Conservation (phyloP, 1,140 invertebrate species). For the Physella acuta region DNA sequence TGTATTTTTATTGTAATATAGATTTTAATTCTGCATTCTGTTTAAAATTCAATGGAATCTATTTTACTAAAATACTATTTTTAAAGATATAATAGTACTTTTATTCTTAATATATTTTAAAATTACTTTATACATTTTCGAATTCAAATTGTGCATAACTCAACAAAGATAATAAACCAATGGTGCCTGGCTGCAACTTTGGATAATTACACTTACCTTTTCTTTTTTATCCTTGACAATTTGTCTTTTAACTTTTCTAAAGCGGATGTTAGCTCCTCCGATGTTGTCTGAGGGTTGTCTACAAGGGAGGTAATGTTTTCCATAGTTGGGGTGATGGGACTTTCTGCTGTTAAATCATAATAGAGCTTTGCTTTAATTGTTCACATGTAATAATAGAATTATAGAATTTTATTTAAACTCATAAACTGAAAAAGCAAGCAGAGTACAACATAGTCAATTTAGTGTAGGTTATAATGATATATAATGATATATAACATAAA, state of each 20-base stretch:
- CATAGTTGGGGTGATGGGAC: neutral
- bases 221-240: constrained; percentile 1
- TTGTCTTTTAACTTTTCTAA: neutral
- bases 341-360: neutral
- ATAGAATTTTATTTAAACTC: neutral
- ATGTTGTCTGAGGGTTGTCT: constrained; percentile 4
- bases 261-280: neutral
- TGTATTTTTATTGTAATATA: no score
- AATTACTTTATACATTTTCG: no score
- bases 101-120: no score
- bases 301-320: neutral
- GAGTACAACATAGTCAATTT: neutral
- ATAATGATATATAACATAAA: neutral
- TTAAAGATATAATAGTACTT: no score
- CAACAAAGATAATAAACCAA: no score
- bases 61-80: no score
- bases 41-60: no score
- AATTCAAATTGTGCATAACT: no score
- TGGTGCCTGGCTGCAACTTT: no score
- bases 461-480: neutral
- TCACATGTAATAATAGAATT: neutral
- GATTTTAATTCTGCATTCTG: no score
- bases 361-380: neutral
- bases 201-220: no score
- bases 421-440: neutral